Evolutionary conservation across 2,797 vertebrate species (phyloP).

Genomic region (Neosalanx taihuensis): DNA sequence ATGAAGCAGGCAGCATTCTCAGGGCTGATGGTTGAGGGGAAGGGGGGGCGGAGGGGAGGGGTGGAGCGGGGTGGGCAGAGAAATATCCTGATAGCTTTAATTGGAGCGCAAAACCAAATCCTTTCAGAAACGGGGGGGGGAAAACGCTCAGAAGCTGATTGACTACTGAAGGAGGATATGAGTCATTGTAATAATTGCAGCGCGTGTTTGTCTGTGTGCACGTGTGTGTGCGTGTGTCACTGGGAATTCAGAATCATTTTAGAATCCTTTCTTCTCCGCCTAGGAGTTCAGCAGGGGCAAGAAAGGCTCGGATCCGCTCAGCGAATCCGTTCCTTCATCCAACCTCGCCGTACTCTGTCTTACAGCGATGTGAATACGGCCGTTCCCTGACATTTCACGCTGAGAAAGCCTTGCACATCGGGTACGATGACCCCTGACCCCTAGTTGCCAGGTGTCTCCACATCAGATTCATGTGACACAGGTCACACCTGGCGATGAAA

Average conservation of each 20-base stretch:
- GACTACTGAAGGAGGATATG: conserved; percentile 6
- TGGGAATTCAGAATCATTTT: not conserved
- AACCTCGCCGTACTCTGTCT: not conserved
- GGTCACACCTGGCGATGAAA: not conserved
- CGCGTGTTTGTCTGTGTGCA: not conserved
- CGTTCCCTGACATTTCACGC: not conserved
- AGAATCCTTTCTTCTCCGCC: not conserved
- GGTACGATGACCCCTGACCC: not conserved
- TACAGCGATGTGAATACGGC: no score
- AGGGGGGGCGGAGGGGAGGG: not conserved
- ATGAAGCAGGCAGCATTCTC: not conserved
- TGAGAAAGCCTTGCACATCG: not conserved
- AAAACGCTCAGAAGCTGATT: not conserved
- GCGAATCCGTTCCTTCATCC: not conserved
- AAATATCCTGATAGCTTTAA: conserved; percentile 2
- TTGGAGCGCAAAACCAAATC: conserved; percentile 10
- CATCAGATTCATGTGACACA: not conserved
- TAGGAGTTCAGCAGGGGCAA: not conserved
- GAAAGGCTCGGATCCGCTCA: not conserved
- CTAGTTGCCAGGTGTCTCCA: not conserved
- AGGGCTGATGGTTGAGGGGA: not conserved
- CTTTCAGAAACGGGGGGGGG: not conserved
- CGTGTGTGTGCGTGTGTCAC: not conserved
- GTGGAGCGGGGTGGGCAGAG: no score
- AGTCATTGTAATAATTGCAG: not conserved